These are phyloP conservation scores for Axis porcinus DNA, from an alignment of 2,113 vertebrate genomes.

Conservation along the genomic window DNA sequence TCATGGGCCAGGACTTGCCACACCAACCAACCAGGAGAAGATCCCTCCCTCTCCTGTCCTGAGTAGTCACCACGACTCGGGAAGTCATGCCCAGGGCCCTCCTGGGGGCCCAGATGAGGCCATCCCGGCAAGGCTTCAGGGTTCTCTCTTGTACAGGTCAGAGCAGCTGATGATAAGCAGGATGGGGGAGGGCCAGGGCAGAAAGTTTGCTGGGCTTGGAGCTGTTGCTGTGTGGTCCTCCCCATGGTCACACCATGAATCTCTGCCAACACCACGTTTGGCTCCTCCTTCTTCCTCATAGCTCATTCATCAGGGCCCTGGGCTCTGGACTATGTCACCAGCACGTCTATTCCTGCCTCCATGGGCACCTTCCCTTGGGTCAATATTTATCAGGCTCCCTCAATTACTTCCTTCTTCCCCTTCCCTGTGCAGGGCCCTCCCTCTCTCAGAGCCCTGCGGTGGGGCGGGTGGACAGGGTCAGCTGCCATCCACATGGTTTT, in stretches of 20 bases:
- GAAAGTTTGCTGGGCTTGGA: neutral
- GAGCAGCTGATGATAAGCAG: neutral
- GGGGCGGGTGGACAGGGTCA: neutral
- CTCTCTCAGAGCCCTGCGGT: neutral
- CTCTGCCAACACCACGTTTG: neutral
- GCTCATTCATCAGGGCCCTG: neutral
- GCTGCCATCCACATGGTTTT: neutral
- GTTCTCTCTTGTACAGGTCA: neutral
- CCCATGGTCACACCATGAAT: neutral
- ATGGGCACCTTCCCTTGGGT: neutral
- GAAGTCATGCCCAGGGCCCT: neutral
- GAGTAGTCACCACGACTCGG: rapidly evolving
- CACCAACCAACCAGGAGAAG: neutral
- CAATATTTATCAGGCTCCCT: slow-evolving; percentile 16
- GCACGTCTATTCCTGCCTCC: neutral
- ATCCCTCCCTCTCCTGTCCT: neutral
- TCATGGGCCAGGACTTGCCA: neutral
- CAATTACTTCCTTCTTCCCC: neutral
- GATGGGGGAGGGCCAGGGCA: neutral
- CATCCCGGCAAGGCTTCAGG: neutral
- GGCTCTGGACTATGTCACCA: neutral
- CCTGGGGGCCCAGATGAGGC: neutral
- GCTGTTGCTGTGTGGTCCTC: rapidly evolving
- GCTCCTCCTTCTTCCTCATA: slow-evolving; percentile 39
- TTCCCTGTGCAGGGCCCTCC: neutral